A percentile compares a stretch with the other conserved stretches of the same genome.
These are phyloP conservation scores for Eulemur rubriventer DNA, from an alignment of 2,797 vertebrate species.

Conservation along the genomic window DNA sequence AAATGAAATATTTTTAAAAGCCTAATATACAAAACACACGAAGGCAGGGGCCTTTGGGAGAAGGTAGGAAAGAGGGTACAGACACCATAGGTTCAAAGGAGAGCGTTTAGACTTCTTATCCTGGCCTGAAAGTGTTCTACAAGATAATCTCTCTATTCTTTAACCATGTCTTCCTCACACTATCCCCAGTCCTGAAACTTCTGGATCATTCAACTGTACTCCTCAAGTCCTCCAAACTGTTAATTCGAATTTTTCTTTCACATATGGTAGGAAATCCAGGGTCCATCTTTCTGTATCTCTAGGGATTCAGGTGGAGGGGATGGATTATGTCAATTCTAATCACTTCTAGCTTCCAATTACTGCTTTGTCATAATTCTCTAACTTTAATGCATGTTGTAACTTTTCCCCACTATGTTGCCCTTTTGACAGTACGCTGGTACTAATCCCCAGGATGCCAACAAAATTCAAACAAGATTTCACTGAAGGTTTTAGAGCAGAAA, in stretches of 20 bases:
- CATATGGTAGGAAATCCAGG: neutral
- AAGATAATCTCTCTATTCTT: neutral
- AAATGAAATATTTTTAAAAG: conserved; percentile 8
- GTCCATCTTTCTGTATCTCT: neutral
- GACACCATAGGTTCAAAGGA: neutral
- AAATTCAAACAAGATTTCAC: neutral
- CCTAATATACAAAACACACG: neutral
- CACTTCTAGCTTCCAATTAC: neutral
- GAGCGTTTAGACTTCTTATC: neutral
- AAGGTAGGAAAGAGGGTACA: neutral
- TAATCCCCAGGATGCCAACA: neutral
- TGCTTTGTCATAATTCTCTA: neutral
- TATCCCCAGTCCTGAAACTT: neutral
- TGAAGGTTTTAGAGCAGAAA: neutral
- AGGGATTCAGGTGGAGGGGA: neutral
- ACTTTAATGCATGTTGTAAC: neutral
- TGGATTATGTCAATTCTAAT: neutral
- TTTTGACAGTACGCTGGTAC: neutral
- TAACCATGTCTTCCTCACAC: neutral
- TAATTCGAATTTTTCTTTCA: neutral
- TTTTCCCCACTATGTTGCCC: neutral
- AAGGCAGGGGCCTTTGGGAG: neutral
- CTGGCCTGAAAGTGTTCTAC: neutral
- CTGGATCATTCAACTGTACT: neutral
- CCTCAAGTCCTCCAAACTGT: neutral